Base-by-base conservation (phyloP, 1,140 invertebrate species). In the Drosophila grimshawi region DNA sequence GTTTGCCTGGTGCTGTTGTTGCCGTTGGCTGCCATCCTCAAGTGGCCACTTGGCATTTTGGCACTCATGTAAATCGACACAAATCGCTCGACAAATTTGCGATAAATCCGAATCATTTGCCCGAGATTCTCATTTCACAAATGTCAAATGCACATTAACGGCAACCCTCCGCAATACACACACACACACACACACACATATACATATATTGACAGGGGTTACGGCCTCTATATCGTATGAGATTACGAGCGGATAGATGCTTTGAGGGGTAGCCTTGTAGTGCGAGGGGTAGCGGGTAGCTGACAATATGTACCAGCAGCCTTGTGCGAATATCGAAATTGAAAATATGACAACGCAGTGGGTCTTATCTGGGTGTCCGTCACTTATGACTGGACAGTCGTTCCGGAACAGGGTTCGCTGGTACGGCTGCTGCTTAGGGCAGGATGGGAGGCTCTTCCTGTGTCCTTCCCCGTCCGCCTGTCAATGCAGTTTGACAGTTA, bases 91-190 rank as follows among this genome's bases (percentile, higher is more conserved):
- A 86, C 82, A 86, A 86, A 86, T 86, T 86, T 86, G 82, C 82
- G 80, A 86, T 86, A 86, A 86, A 86, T 86, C 82, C 82, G 76
- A 82, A 80, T 86, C 83, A 86, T 86, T 86, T 86, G 82, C 80
- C 80, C 83, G 39, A 76, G 80, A 86, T 88, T 86, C 83, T 83
- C 80, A 86, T 86, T 86, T 86, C 76, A 80, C 76, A 83, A 86
- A 86, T 83, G 82, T 86, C 82, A 86, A 86, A 86, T 82, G 82
- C 82, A 86, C 82, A 86, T 86, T 86, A 86, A 83, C 83, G 71
- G 59, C 41, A 72, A 78, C 76, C 66, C 56, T 57, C 55, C 10
- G 4, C 6, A 19, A 19, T 19, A 49, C 11, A 46, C 27, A 52
- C 7, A 52, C 27, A 33, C 27, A 30, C 11, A 49, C 11, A 35